Evolutionary conservation across 2,888 invertebrate species (phyloP).

Genomic region (Corbicula japonica): DNA sequence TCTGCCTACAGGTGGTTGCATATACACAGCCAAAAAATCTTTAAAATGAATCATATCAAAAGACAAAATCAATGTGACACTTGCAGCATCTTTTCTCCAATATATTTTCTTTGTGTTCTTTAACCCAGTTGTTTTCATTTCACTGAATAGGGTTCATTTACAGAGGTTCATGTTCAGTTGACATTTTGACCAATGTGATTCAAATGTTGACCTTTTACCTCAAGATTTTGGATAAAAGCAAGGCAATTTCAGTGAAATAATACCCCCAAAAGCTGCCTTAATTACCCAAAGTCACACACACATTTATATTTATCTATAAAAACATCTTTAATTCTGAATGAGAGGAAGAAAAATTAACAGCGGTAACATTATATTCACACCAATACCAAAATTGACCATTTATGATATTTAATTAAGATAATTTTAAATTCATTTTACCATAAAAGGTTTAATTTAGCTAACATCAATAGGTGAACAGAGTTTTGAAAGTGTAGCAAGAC

Average conservation of each 20-base stretch:
- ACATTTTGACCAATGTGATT: conserved; percentile 26
- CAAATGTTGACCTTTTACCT: conserved; percentile 9
- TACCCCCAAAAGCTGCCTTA: background rate
- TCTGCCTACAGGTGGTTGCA: too few relatives aligned
- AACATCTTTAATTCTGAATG: conserved; percentile 1
- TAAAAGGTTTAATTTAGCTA: too few relatives aligned
- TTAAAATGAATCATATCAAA: conserved; percentile 26
- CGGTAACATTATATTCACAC: too few relatives aligned
- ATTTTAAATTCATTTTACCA: too few relatives aligned
- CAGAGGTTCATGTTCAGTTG: conserved; percentile 14
- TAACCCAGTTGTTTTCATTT: conserved; percentile 24
- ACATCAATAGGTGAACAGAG: too few relatives aligned
- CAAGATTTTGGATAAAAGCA: conserved; percentile 4
- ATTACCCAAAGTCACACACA: conserved; percentile 2
- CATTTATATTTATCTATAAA: background rate
- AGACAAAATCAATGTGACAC: conserved; percentile 28
- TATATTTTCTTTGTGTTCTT: conserved; percentile 14
- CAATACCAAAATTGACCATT: too few relatives aligned
- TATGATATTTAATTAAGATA: too few relatives aligned
- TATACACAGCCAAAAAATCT: too few relatives aligned
- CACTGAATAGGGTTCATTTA: conserved; percentile 14
- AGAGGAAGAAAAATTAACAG: too few relatives aligned
- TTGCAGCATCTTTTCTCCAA: conserved; percentile 19
- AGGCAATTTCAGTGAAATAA: conserved; percentile 18
- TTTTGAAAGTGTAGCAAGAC: too few relatives aligned